Percentiles rank a stretch among this genome's conserved stretches.
These are phyloP conservation scores for Drosophila emarginata DNA, from an alignment of 2,888 invertebrate species.

Conservation along the genomic window DNA sequence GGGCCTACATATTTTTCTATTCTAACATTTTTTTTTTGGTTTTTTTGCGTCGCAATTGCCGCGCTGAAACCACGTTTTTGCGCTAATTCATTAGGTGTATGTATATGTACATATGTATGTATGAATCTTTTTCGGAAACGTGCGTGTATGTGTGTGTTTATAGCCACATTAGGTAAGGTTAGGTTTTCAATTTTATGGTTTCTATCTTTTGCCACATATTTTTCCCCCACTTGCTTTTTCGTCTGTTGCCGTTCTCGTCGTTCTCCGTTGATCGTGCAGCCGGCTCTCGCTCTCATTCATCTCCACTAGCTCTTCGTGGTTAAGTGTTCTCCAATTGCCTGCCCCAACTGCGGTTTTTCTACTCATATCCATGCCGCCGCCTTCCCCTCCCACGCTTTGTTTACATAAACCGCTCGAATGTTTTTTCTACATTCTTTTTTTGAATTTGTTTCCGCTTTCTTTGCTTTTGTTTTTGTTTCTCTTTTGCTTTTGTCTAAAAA, in stretches of 20 bases:
- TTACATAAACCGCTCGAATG: constrained; percentile 61
- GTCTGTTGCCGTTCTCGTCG: constrained; percentile 27
- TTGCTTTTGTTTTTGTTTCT: constrained; percentile 52
- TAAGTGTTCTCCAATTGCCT: background rate
- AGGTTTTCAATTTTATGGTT: constrained; percentile 75
- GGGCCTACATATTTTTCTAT: constrained; percentile 14
- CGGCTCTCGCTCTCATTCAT: constrained; percentile 3
- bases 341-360: background rate
- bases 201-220: constrained; percentile 52
- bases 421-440: constrained; percentile 51
- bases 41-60: constrained; percentile 68
- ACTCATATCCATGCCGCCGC: constrained; percentile 10
- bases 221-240: constrained; percentile 26
- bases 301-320: constrained; percentile 7
- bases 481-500: constrained; percentile 44
- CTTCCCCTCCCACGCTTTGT: constrained; percentile 49
- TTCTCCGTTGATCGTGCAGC: constrained; percentile 13
- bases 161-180: constrained; percentile 79
- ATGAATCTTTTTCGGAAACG: constrained; percentile 12
- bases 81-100: constrained; percentile 26
- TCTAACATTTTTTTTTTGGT: constrained; percentile 28
- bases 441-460: constrained; percentile 53
- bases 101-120: background rate
- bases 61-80: constrained; percentile 62
- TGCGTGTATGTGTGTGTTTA: constrained; percentile 39